Evolutionary conservation across 2,888 invertebrate species (phyloP).

Genomic region (Leptothorax acervorum): DNA sequence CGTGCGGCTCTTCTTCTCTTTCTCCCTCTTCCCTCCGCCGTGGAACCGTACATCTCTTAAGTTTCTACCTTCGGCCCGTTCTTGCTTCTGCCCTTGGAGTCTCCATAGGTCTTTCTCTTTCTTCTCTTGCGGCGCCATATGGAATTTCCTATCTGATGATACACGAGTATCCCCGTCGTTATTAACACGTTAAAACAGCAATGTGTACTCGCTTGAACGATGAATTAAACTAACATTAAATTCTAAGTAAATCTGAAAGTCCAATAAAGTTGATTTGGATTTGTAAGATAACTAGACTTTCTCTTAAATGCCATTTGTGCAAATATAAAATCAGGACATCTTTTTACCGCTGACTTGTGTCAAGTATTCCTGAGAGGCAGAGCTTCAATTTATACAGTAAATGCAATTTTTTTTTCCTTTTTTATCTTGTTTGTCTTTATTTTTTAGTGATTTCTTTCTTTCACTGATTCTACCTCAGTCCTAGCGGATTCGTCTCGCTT

Average conservation of each 20-base stretch:
- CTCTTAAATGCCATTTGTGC: neutral
- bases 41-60: conserved; percentile 21
- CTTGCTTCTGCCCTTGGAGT: conserved; percentile 11
- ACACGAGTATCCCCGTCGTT: neutral
- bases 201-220: neutral
- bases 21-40: neutral
- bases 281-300: neutral
- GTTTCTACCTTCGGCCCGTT: conserved; percentile 6
- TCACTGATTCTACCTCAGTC: neutral
- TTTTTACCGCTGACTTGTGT: neutral
- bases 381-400: neutral
- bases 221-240: neutral
- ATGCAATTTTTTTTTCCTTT: neutral
- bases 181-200: conserved; percentile 18
- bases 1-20: conserved; percentile 17
- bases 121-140: neutral
- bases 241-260: neutral
- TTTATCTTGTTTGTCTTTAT: neutral
- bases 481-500: conserved; percentile 43
- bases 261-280: neutral
- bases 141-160: conserved; percentile 1
- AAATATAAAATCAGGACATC: neutral
- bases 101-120: neutral
- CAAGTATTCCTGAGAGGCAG: neutral
- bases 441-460: conserved; percentile 21